phyloP scores from a whole-genome alignment of 1,140 invertebrate species.

The Tachypleus tridentatus region DNA sequence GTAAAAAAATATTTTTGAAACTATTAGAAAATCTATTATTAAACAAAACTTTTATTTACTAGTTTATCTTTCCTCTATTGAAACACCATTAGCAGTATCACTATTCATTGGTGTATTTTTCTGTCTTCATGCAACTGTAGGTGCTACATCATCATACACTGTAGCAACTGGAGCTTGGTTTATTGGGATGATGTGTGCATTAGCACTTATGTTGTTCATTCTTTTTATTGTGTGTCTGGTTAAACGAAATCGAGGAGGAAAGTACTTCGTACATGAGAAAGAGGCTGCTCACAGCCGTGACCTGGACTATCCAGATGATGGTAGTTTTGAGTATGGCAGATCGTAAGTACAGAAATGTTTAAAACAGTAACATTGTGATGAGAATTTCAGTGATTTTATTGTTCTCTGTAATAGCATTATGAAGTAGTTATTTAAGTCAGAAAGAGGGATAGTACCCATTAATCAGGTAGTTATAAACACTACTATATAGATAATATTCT shows the following conservation, averaged over 20 bases:
- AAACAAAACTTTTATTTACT: no score
- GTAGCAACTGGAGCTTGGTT: conserved; percentile 55
- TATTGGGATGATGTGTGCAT: conserved; percentile 88
- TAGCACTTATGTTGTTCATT: conserved; percentile 80
- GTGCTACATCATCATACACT: conserved; percentile 15
- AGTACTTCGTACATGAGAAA: conserved; percentile 88
- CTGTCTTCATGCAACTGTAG: background rate
- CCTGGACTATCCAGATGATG: conserved; percentile 72
- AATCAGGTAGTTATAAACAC: no score
- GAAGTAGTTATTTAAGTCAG: no score
- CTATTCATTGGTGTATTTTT: background rate
- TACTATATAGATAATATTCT: no score
- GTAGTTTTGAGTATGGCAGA: conserved; percentile 84
- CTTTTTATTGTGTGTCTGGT: conserved; percentile 88
- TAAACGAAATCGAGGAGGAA: conserved; percentile 84
- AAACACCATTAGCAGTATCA: background rate
- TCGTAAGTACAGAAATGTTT: conserved; percentile 45
- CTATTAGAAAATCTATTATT: no score
- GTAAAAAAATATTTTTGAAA: no score
- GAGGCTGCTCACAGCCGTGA: conserved; percentile 81
- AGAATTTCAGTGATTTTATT: no score
- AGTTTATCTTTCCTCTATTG: background rate
- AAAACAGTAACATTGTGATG: no score
- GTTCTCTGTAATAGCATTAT: no score
- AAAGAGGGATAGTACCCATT: no score